Percentiles rank a stretch among this genome's conserved stretches.
phyloP scores from a whole-genome alignment of 53 echinoderm and acorn worm genomes.

The Stichopus horrens region DNA sequence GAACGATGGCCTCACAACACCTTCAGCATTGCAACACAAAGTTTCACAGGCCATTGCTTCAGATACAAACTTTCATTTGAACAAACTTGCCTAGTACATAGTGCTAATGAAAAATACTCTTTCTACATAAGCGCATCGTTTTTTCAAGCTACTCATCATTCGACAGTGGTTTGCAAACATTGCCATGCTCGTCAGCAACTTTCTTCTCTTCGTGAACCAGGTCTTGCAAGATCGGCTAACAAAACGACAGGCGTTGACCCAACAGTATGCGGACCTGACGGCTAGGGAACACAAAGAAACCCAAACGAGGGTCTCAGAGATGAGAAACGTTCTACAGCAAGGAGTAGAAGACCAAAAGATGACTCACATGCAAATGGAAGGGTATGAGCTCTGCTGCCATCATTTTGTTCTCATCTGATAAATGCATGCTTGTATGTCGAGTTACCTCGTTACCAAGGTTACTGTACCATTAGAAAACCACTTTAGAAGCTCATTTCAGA shows the following conservation, averaged over 20 bases:
- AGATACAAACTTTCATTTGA: too few relatives aligned
- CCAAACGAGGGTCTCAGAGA: constrained; percentile 36
- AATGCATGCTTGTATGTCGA: background rate
- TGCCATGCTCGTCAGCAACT: too few relatives aligned
- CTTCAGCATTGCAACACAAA: too few relatives aligned
- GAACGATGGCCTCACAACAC: too few relatives aligned
- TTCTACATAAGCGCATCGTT: too few relatives aligned
- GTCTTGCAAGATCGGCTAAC: constrained; percentile 86
- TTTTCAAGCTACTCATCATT: too few relatives aligned
- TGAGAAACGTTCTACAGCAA: constrained; percentile 43
- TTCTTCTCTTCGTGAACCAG: constrained; percentile 31
- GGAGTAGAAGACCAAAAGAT: constrained; percentile 57
- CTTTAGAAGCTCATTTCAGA: background rate
- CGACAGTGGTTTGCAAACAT: too few relatives aligned
- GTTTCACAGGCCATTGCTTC: too few relatives aligned
- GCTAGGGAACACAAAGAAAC: constrained; percentile 67
- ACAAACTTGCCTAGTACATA: too few relatives aligned
- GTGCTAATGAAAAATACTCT: too few relatives aligned
- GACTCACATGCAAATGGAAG: constrained; percentile 61
- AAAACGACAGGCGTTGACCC: constrained; percentile 73
- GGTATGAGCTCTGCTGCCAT: constrained; percentile 37
- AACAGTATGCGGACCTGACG: constrained; percentile 63
- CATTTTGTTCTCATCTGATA: background rate
- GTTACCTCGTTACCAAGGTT: background rate
- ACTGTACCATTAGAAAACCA: background rate